Evolutionary conservation across 2,888 invertebrate genomes (phyloP), one percentile per base, ranked within the genome.

Genomic region (Archaeoteleia sp.): DNA sequence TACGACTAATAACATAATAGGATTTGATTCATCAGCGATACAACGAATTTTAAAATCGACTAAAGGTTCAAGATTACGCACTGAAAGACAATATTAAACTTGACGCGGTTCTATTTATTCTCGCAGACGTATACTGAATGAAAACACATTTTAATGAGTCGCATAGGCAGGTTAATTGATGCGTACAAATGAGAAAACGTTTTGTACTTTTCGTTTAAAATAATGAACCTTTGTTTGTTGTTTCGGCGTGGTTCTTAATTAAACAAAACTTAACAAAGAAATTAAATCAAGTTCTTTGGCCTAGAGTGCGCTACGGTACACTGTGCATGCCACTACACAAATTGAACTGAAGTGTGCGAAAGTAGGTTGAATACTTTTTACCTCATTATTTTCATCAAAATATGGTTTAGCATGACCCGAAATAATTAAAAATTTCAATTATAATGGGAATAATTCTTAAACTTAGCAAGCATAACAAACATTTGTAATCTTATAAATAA

Each of bases 1-100:
- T 68, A 49, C 62, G 58, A 32, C 55, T 39, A 37, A 39, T 27
- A 45, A 30, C n/a, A 39, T 13, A 61, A 58, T 57, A 55, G 61
- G 54, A 67, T 61, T 61, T 61, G 57, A 61, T 53, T 61, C 49
- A 35, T 40, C 17, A 15, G 15, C 48, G 12, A 43, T 37, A 25
- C 54, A 39, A 40, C 29, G 55, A 55, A 61, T 61, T 55, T 60
- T 29, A 45, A 42, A 49, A 51, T 63, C 17, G 25, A 7, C 27
- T 4, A 58, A 57, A 57, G 48, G 37, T 42, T 20, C 12, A 8
- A 14, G 7, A 6, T 13, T 8, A 13, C 27, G 15, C n/a, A n/a
- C n/a, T 7, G 23, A 23, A 23, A 5, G 3, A 29, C 5, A 29
- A 29, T 5, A 9, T 29, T 29, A 7, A 9, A 5, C 5, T 20